Percentiles rank a stretch among this genome's conserved stretches.
phyloP scores from a whole-genome alignment of 2,113 vertebrate genomes.

The Notarius quadriscutis region DNA sequence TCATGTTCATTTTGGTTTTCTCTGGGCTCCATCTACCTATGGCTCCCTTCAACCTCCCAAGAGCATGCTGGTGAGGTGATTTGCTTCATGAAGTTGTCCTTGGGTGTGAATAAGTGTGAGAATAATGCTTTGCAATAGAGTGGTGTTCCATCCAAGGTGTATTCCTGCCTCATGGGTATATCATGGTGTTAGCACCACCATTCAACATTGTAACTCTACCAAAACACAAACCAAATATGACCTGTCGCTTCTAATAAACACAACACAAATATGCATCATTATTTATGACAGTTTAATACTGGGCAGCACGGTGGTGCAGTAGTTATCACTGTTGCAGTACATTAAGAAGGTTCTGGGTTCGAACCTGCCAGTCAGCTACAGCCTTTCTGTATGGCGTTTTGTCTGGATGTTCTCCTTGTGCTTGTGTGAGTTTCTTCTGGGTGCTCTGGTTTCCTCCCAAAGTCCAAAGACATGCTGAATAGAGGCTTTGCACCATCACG shows the following conservation, averaged over 20 bases:
- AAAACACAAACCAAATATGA: neutral
- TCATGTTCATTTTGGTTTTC: neutral
- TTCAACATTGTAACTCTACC: neutral
- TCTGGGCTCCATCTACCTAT: neutral
- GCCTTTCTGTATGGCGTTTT: too few species aligned
- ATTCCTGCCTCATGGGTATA: neutral
- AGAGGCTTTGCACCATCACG: too few species aligned
- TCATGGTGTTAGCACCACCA: neutral
- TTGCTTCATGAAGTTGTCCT: neutral
- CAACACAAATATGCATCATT: neutral
- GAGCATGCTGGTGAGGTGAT: neutral
- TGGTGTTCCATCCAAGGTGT: neutral
- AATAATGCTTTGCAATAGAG: neutral
- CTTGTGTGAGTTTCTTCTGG: too few species aligned
- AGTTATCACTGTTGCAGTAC: too few species aligned
- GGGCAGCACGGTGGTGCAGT: too few species aligned
- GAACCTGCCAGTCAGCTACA: too few species aligned
- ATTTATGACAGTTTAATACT: too few species aligned
- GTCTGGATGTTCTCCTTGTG: too few species aligned
- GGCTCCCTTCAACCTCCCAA: neutral
- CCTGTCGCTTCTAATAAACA: neutral
- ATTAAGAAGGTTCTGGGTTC: too few species aligned
- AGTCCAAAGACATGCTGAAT: too few species aligned
- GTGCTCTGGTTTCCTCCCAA: too few species aligned
- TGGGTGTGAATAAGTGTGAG: neutral